Evolutionary conservation across 2,888 invertebrate species (phyloP), one percentile per base, ranked within the genome.

Genomic region (Aquatica leii): DNA sequence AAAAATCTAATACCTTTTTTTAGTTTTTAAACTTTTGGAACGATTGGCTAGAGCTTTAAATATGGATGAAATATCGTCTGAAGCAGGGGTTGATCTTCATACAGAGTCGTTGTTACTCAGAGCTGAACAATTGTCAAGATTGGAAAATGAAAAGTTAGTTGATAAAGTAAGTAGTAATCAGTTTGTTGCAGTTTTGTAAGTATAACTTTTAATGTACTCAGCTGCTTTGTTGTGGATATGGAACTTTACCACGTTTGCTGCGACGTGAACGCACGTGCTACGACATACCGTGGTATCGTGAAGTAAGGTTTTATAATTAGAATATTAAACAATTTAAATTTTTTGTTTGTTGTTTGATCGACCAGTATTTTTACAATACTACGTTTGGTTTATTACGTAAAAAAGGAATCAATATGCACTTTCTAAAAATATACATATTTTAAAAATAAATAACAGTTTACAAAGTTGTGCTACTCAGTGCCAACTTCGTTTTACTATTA

Each of bases 91-190:
- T 62, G 93, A 94, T 77, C 85, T 93, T 76, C 91, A 91, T 76
- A 90, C 93, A 0, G 95, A 96, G 76, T 91, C 93, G 50, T 84
- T 97, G 63, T 82, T 95, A 59, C 89, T 94, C 64, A 86, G 95
- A 41, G 94, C 94, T 1, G 94, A 96, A 79, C 94, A 95, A 78
- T 84, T 94, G 62, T 87, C 91, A 20, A 85, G 91, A 73, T 84
- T 92, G 52, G 94, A 94, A 82, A 90, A 89, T 75, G 93, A 93
- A 80, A 90, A 92, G 80, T 85, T 94, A 62, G 91, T 91, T 12
- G 93, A 93, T 82, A 92, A 92, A 88, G 92, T 91, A 82, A 17
- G 8, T n/a, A 43, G 43, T 43, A 35, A n/a, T 14, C 31, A 12
- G 15, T 51, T 48, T 57, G 2, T 9, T 12, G 37, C 14, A 51